A percentile compares a stretch with the other conserved stretches of the same genome.
phyloP scores from a whole-genome alignment of 2,113 vertebrate species.

The Silurus meridionalis region DNA sequence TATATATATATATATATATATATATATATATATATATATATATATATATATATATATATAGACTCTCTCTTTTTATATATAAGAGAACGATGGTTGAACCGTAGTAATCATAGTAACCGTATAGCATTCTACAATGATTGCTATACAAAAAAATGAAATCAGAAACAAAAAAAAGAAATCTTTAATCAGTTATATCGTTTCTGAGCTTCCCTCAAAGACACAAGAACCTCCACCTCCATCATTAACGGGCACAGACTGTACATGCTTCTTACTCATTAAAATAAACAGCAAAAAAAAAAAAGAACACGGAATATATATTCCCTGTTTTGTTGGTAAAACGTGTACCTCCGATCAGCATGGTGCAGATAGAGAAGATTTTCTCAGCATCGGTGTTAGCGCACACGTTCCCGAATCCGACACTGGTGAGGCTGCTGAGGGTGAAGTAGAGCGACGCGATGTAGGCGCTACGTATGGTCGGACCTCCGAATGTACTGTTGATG shows the following conservation, averaged over 20 bases:
- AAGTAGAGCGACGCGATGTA: slow-evolving; percentile 97
- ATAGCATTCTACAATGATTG: background rate
- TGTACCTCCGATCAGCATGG: slow-evolving; percentile 92
- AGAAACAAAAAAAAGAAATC: background rate
- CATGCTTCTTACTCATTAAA: too few species aligned
- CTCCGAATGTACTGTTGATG: slow-evolving; percentile 84
- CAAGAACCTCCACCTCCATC: too few species aligned
- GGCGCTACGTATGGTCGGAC: slow-evolving; percentile 85
- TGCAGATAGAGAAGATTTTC: slow-evolving; percentile 98
- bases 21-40: too few species aligned
- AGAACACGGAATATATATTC: background rate
- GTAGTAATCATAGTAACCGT: background rate
- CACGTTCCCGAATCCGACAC: slow-evolving; percentile 95
- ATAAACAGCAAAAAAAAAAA: too few species aligned
- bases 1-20: too few species aligned
- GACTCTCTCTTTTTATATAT: too few species aligned
- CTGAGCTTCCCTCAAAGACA: too few species aligned
- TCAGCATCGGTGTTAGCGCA: slow-evolving; percentile 93
- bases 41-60: too few species aligned
- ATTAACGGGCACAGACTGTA: too few species aligned
- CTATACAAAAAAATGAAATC: background rate
- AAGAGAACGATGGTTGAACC: too few species aligned
- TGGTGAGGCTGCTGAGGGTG: slow-evolving; percentile 97
- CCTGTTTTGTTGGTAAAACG: too few species aligned
- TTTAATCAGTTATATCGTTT: too few species aligned